phyloP scores from a whole-genome alignment of 2,888 invertebrate species.

The Adelphocoris suturalis region DNA sequence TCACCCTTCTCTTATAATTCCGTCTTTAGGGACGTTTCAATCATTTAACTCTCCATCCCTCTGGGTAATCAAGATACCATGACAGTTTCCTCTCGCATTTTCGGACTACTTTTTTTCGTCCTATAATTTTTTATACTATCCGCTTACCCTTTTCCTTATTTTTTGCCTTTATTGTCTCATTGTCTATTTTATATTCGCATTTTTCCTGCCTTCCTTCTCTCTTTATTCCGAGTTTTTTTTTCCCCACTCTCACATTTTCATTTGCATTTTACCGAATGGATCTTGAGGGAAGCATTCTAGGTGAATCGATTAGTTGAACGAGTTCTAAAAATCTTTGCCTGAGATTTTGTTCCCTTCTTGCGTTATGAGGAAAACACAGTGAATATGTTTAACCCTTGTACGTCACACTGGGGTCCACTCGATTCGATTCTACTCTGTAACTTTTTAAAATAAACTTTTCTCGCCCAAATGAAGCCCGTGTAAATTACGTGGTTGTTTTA shows the following conservation, averaged over 20 bases:
- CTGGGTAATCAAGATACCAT: conserved; percentile 50
- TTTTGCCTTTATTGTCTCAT: conserved; percentile 17
- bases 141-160: neutral
- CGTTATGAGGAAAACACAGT: too few species aligned
- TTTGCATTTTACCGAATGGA: neutral
- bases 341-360: too few species aligned
- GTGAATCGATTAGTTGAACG: too few species aligned
- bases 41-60: conserved; percentile 64
- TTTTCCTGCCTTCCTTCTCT: neutral
- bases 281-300: too few species aligned
- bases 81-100: conserved; percentile 50
- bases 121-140: conserved; percentile 15
- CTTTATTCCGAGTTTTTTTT: neutral
- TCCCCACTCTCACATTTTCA: neutral
- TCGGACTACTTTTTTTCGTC: conserved; percentile 17
- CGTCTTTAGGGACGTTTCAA: conserved; percentile 71
- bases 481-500: too few species aligned
- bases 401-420: too few species aligned
- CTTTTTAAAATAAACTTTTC: too few species aligned
- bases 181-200: conserved; percentile 26
- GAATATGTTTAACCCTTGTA: too few species aligned
- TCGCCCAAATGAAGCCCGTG: too few species aligned
- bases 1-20: conserved; percentile 55
- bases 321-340: too few species aligned
- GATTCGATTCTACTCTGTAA: too few species aligned